phyloP scores from a whole-genome alignment of 2,888 invertebrate species.

The Tetragnatha montana region DNA sequence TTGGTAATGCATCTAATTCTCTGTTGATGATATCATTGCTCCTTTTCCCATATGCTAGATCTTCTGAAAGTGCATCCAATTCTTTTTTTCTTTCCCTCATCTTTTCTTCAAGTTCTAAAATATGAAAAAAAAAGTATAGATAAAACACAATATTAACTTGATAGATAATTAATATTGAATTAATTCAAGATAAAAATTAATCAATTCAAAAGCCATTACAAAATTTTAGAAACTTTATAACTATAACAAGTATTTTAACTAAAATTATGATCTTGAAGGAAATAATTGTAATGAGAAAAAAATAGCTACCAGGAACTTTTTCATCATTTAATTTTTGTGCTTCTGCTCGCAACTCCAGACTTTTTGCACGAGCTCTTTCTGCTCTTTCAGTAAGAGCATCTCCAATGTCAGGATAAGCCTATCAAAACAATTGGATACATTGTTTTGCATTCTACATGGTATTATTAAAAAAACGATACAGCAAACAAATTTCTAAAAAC shows the following conservation, averaged over 20 bases:
- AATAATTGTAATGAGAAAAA: background rate
- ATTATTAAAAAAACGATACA: no score
- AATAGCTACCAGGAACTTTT: conserved; percentile 69
- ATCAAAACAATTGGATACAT: conserved; percentile 4
- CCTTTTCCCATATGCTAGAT: conserved; percentile 62
- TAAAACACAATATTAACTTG: background rate
- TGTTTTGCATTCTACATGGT: no score
- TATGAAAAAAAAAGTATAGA: background rate
- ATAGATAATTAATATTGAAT: no score
- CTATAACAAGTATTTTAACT: background rate
- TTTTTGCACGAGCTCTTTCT: conserved; percentile 63
- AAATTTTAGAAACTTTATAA: background rate
- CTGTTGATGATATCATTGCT: conserved; percentile 72
- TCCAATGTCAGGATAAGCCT: conserved; percentile 72
- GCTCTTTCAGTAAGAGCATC: conserved; percentile 71
- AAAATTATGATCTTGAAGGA: background rate
- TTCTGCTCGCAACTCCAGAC: conserved; percentile 66
- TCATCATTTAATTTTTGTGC: conserved; percentile 72
- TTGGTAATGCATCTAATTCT: conserved; percentile 71
- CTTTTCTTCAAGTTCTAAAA: conserved; percentile 63
- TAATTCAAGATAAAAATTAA: background rate
- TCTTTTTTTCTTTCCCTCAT: conserved; percentile 55
- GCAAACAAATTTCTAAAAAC: background rate
- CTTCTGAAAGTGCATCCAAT: conserved; percentile 70
- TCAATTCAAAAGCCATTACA: background rate